phyloP scores from a whole-genome alignment of 2,888 invertebrate genomes.

The Stenolophus ochropezus region DNA sequence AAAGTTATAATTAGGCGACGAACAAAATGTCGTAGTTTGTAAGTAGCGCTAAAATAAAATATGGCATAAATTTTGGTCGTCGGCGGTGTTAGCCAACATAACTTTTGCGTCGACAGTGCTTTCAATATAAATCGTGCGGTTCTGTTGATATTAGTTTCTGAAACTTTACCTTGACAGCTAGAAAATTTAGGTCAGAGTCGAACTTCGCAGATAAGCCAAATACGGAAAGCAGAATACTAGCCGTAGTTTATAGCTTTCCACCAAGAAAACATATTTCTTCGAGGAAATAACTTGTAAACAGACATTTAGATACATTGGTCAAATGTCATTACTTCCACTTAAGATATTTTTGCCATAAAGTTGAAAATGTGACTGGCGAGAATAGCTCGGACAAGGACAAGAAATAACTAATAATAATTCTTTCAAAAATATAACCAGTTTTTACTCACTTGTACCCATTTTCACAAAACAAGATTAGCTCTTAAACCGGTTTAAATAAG shows the following conservation, averaged over 20 bases:
- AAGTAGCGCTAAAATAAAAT: conserved; percentile 18
- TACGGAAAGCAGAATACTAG: background rate
- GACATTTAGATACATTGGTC: background rate
- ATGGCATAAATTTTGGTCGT: conserved; percentile 29
- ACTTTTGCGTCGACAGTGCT: conserved; percentile 36
- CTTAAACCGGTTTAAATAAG: no score
- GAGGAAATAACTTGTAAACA: background rate
- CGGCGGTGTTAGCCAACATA: conserved; percentile 13
- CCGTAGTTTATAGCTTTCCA: background rate
- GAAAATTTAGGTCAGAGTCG: conserved; percentile 22
- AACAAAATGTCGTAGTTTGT: conserved; percentile 27
- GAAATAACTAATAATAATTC: no score
- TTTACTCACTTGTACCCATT: no score
- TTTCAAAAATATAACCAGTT: no score
- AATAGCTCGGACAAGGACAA: no score
- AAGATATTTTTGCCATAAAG: no score
- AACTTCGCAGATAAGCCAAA: conserved; percentile 35
- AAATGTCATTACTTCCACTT: no score
- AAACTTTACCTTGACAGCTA: conserved; percentile 35
- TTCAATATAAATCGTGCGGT: conserved; percentile 44
- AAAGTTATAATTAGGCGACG: conserved; percentile 2
- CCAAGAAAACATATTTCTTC: background rate
- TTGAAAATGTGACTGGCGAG: no score
- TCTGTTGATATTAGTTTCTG: conserved; percentile 51
- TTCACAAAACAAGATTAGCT: no score